Evolutionary conservation across 2,888 invertebrate genomes (phyloP).

Genomic region (Machimus atricapillus): DNA sequence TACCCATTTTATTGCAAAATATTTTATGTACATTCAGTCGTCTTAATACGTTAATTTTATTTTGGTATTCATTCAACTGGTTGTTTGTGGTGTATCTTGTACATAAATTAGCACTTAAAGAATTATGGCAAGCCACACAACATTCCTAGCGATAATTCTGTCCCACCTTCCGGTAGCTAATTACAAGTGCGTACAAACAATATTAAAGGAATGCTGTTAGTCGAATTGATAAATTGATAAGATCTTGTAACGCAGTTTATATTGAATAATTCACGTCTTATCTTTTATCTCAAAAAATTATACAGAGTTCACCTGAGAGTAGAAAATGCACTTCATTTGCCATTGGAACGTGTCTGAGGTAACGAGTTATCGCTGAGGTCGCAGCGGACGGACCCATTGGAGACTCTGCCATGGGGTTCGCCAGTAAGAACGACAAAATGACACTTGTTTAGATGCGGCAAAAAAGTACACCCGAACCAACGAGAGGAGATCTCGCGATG

Average conservation of each 20-base stretch:
- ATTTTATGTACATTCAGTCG: no score
- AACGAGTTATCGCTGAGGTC: slow-evolving; percentile 18
- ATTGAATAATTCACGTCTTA: not conserved
- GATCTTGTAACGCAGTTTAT: not conserved
- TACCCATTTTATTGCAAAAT: no score
- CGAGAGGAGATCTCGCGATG: not conserved
- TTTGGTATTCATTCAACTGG: no score
- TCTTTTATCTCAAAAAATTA: not conserved
- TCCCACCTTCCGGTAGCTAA: not conserved
- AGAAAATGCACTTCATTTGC: slow-evolving; percentile 23
- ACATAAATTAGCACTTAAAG: no score
- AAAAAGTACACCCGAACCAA: not conserved
- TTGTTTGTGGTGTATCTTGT: no score
- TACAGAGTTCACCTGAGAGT: slow-evolving; percentile 1
- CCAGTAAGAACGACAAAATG: slow-evolving; percentile 23
- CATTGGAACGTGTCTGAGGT: slow-evolving; percentile 8
- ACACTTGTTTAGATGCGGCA: slow-evolving; percentile 18
- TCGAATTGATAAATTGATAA: not conserved
- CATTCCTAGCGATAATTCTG: not conserved
- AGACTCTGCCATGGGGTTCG: not conserved
- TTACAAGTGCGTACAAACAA: not conserved
- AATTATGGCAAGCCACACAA: not conserved
- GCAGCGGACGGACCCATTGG: not conserved
- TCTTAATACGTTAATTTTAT: no score
- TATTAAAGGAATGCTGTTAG: not conserved